Conservation (phyloP, 2,888 invertebrate genomes). For the Cantharis rufa region DNA sequence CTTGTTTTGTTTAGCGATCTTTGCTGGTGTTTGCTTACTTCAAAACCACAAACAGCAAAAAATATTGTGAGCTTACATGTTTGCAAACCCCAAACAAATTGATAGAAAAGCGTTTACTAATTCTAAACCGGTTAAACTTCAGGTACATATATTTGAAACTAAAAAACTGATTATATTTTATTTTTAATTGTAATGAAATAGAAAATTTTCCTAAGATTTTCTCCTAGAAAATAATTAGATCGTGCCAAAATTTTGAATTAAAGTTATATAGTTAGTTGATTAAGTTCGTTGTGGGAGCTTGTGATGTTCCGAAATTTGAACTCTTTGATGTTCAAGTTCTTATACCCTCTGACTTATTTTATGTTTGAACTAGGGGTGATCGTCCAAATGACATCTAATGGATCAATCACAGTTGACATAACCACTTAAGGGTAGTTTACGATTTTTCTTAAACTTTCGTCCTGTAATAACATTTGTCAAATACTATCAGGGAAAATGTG, state of each 20-base stretch:
- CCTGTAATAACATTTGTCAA: constrained; percentile 10
- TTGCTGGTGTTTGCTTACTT: no score
- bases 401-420: constrained; percentile 12
- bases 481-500: not conserved
- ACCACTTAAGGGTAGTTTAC: constrained; percentile 10
- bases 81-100: no score
- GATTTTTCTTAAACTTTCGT: constrained; percentile 2
- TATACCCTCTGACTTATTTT: constrained; percentile 2
- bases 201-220: no score
- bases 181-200: no score
- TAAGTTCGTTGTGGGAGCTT: not conserved
- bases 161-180: no score
- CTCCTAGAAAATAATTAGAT: not conserved
- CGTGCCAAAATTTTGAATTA: not conserved
- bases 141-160: no score
- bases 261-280: not conserved
- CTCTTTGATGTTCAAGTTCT: not conserved
- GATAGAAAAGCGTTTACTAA: no score
- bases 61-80: no score
- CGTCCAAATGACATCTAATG: constrained; percentile 10
- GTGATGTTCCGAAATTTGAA: not conserved
- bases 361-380: constrained; percentile 3
- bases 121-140: no score
- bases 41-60: no score
- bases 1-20: no score